Evolutionary conservation across 37 sponge, comb jelly and placozoan genomes (phyloP).

Genomic region (Agelas oroides): DNA sequence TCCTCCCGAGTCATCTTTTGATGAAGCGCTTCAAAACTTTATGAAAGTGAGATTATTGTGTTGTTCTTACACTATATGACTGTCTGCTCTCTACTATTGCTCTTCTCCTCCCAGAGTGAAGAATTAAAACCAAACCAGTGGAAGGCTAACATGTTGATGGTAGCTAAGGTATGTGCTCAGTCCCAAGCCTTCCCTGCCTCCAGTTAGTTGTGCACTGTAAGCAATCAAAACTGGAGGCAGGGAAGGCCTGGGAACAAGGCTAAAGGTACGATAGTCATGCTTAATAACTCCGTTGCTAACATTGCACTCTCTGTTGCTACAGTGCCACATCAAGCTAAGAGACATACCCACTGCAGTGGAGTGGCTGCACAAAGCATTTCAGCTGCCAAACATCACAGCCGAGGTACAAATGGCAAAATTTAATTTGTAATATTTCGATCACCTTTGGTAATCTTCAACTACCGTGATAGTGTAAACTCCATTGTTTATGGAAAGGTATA

Average conservation of each 20-base stretch:
- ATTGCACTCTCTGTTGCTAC: conserved; percentile 3
- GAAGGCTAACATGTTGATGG: conserved; percentile 66
- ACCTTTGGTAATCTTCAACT: no score
- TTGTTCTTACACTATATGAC: no score
- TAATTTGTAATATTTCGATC: no score
- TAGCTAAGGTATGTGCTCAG: conserved; percentile 63
- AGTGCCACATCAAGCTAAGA: conserved; percentile 65
- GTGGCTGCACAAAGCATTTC: conserved; percentile 55
- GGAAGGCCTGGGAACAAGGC: no score
- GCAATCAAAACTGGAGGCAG: no score
- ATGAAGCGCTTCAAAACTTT: conserved; percentile 60
- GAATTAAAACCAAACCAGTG: conserved; percentile 40
- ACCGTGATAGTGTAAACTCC: no score
- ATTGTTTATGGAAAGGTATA: no score
- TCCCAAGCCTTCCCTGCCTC: no score
- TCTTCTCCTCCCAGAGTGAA: conserved; percentile 35
- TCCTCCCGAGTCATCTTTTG: conserved; percentile 61
- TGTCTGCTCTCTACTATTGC: background rate
- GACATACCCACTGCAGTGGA: conserved; percentile 28
- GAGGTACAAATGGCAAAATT: conserved; percentile 33
- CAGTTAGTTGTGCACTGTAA: no score
- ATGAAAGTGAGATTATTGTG: conserved; percentile 45
- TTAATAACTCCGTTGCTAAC: no score
- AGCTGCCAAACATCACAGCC: conserved; percentile 45
- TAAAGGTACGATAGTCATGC: no score